Conservation (phyloP, 2,113 vertebrate species). For the Artemisiospiza belli region DNA sequence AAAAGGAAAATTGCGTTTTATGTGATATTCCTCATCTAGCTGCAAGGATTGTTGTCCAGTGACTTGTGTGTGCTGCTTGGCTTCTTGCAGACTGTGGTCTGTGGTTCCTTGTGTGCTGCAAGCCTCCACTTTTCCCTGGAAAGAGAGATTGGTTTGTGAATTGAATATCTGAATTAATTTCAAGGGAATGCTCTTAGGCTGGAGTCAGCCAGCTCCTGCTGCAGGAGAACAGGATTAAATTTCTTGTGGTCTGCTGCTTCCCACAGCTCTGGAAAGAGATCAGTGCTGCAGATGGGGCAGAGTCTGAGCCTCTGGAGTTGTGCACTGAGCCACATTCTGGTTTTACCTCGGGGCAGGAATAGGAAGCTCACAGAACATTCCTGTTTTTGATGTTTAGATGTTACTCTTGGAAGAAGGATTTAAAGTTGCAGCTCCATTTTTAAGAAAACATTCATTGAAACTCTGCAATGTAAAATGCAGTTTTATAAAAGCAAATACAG, state of each 20-base stretch:
- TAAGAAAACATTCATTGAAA: not conserved
- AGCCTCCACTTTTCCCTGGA: not conserved
- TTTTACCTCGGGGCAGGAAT: not conserved
- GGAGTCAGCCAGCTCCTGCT: not conserved
- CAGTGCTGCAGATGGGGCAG: not conserved
- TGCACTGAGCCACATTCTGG: not conserved
- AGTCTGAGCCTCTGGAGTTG: not conserved
- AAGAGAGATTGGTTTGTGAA: not conserved
- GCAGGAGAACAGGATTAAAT: not conserved
- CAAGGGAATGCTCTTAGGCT: not conserved
- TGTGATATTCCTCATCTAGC: not conserved
- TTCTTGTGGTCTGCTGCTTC: not conserved
- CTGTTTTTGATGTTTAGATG: not conserved
- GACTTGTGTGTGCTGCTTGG: not conserved
- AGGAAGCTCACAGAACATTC: not conserved
- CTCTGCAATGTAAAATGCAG: not conserved
- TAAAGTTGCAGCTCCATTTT: not conserved
- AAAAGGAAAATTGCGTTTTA: not conserved
- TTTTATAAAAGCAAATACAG: not conserved
- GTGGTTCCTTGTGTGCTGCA: not conserved
- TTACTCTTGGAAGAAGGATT: slow-evolving; percentile 32
- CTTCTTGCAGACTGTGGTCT: not conserved
- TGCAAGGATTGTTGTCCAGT: not conserved
- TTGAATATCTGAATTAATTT: not conserved
- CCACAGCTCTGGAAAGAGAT: not conserved